These are phyloP conservation scores for Apocheima hispidaria DNA, from an alignment of 2,888 invertebrate species.

Conservation along the genomic window DNA sequence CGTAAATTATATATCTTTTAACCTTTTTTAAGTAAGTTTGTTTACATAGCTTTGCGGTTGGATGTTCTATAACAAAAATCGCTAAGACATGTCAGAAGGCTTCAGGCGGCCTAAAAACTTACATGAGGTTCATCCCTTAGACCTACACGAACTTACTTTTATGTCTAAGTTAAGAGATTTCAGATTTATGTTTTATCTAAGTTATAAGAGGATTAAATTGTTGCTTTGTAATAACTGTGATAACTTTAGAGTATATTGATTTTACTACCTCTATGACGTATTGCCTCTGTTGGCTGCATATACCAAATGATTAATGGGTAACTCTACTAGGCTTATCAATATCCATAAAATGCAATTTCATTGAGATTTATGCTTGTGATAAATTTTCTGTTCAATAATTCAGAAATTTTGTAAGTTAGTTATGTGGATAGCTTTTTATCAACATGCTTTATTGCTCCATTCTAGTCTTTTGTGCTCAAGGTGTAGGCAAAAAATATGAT, in stretches of 20 bases:
- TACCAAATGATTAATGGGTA: conserved; percentile 43
- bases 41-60: too few relatives aligned
- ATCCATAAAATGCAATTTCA: conserved; percentile 47
- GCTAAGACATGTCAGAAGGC: too few relatives aligned
- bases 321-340: conserved; percentile 46
- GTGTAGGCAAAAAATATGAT: conserved; percentile 15
- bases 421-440: conserved; percentile 15
- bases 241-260: conserved; percentile 23
- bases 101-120: too few relatives aligned
- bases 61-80: too few relatives aligned
- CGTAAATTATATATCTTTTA: neutral
- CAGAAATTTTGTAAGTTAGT: conserved; percentile 40
- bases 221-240: conserved; percentile 17
- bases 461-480: neutral
- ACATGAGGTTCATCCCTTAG: too few relatives aligned
- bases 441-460: neutral
- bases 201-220: conserved; percentile 7
- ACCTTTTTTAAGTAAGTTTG: too few relatives aligned
- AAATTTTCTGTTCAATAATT: conserved; percentile 44
- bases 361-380: conserved; percentile 45
- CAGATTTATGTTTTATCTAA: neutral
- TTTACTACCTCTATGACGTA: conserved; percentile 34
- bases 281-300: conserved; percentile 34
- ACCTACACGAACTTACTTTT: neutral
- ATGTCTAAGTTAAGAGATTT: neutral